Conservation (phyloP, 2,888 invertebrate species). For the Callinectes sapidus region DNA sequence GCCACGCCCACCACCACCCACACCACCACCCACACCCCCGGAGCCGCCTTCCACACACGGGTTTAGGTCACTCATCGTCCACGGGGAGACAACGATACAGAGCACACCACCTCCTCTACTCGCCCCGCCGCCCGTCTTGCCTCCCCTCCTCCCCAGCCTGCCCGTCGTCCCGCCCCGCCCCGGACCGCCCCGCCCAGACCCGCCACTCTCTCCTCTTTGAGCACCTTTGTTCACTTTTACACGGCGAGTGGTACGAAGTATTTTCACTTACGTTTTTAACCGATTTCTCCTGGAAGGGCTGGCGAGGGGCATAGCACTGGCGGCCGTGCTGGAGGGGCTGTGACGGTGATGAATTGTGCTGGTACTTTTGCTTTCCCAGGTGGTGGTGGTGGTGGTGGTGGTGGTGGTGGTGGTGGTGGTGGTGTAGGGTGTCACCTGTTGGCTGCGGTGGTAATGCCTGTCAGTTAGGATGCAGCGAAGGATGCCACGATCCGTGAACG, state of each 20-base stretch:
- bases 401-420: not conserved
- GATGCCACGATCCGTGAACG: constrained; percentile 35
- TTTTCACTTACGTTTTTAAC: constrained; percentile 16
- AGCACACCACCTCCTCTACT: not conserved
- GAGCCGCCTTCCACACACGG: not conserved
- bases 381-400: not conserved
- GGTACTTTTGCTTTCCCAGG: not conserved
- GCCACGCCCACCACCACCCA: not conserved
- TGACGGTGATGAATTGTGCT: not conserved
- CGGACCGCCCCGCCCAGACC: not conserved
- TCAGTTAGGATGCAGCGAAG: constrained; percentile 4
- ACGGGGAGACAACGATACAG: constrained; percentile 9
- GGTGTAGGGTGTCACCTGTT: constrained; percentile 36
- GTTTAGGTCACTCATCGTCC: not conserved
- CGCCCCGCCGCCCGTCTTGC: not conserved
- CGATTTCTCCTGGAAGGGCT: not conserved
- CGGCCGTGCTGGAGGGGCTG: not conserved
- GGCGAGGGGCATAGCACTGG: not conserved
- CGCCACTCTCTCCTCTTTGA: constrained; percentile 24
- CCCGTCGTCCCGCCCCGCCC: not conserved
- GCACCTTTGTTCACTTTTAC: constrained; percentile 37
- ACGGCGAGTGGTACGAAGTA: not conserved
- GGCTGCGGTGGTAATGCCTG: constrained; percentile 6
- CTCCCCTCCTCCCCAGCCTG: not conserved
- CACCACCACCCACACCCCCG: not conserved